Base-by-base conservation (phyloP, 2,797 vertebrate species). In the Poecilia gillii region DNA sequence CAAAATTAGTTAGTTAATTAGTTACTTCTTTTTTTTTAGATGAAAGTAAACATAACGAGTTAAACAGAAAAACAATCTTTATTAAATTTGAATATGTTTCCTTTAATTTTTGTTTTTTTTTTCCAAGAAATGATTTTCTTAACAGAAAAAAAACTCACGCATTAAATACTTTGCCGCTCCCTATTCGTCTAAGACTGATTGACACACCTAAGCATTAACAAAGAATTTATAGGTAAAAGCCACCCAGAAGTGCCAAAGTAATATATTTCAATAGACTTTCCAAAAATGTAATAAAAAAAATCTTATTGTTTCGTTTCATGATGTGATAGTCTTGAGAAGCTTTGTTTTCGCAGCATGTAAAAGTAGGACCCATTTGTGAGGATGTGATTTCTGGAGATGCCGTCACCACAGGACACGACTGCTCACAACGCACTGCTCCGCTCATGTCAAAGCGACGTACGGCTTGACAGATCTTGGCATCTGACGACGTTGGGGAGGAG, bases 381-480 rank as follows among this genome's bases (percentile, higher is more conserved):
- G 76, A 39, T 80, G 31, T 86, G 79, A 49, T 86, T 88, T 85
- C 33, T 75, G 55, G 78, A 81, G 84, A 75, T 78, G 84, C 83
- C 74, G n/a, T 90, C 89, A 84, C 82, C 85, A 84, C 78, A 80
- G 81, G 80, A 77, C 81, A 46, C 57, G 85, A 82, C 80, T 73
- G 75, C 81, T 86, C 76, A 81, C 86, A 89, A 85, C 81, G 49
- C 39, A 73, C 70, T 39, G 66, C 83, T 80, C 74, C 73, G 59
- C 80, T 88, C 73, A 1, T 89, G 90, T 91, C 86, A 91, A 91
- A 81, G 76, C 87, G 86, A 91, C n/a, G 13, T 41, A 74, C 43
- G 23, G 80, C 84, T 84, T 92, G 88, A 88, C 91, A 89, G 89
- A 90, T 82, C 74, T 77, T 77, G 39, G 80, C 82, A 78, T 92